phyloP scores from a whole-genome alignment of 53 echinoderm and acorn worm genomes.

The Zoroaster sp. region DNA sequence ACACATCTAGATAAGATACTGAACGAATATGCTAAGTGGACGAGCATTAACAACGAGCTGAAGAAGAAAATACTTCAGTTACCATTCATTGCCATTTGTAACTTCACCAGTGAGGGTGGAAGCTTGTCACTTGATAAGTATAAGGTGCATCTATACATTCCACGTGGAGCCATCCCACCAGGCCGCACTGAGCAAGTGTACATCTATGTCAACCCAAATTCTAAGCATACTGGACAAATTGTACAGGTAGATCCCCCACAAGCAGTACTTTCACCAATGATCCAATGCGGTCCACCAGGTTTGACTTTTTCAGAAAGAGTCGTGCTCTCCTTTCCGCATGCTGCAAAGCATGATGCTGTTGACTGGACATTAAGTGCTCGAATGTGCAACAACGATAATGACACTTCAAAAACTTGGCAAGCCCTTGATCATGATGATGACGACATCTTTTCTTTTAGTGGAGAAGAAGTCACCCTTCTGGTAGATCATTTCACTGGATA shows the following conservation, averaged over 20 bases:
- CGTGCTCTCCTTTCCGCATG: not conserved
- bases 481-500: too few species aligned
- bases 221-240: not conserved
- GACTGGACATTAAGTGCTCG: not conserved
- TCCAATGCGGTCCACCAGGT: slow-evolving; percentile 25
- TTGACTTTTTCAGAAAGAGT: not conserved
- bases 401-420: not conserved
- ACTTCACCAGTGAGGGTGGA: not conserved
- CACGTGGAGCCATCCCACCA: slow-evolving; percentile 11
- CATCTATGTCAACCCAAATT: slow-evolving; percentile 6
- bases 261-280: too few species aligned
- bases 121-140: not conserved
- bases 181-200: slow-evolving; percentile 7
- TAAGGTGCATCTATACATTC: slow-evolving; percentile 13
- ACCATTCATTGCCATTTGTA: not conserved
- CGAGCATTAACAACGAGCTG: not conserved
- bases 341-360: not conserved
- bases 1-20: too few species aligned
- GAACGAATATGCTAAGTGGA: too few species aligned
- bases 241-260: not conserved
- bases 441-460: not conserved
- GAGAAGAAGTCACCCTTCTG: too few species aligned
- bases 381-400: not conserved
- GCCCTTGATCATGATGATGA: not conserved
- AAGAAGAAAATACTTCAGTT: not conserved